A percentile compares a stretch with the other conserved stretches of the same genome.
Conservation (phyloP, 2,888 invertebrate species). For the Xestobium rufovillosum region DNA sequence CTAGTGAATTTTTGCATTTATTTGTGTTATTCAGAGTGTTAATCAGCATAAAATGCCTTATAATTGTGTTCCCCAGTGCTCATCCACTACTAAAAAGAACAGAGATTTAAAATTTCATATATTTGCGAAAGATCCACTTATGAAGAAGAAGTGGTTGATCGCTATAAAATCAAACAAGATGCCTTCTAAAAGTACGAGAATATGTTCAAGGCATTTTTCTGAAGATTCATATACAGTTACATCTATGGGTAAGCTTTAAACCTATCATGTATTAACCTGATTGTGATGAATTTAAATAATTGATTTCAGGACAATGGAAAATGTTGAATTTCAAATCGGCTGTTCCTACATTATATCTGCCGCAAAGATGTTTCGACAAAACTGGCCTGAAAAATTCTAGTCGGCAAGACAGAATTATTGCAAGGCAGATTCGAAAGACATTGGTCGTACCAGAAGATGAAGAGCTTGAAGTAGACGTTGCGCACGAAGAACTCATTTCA, state of each 20-base stretch:
- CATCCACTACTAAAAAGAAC: neutral
- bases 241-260: neutral
- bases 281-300: neutral
- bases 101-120: neutral
- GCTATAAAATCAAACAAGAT: neutral
- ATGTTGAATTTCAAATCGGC: too few species aligned
- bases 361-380: too few species aligned
- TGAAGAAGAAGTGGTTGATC: slow-evolving; percentile 1
- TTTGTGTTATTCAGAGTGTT: too few species aligned
- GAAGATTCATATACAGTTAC: neutral
- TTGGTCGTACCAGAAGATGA: too few species aligned
- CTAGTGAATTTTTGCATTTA: neutral
- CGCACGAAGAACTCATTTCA: too few species aligned
- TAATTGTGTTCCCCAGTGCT: slow-evolving; percentile 1
- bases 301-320: slow-evolving; percentile 1
- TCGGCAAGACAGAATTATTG: too few species aligned
- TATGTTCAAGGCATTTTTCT: neutral
- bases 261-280: neutral
- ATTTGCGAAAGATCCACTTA: neutral
- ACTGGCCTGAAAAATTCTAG: too few species aligned
- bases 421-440: too few species aligned
- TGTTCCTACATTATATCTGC: too few species aligned
- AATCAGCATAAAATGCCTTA: too few species aligned
- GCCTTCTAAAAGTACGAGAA: slow-evolving; percentile 1
- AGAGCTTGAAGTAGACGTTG: too few species aligned